Percentiles rank a stretch among this genome's conserved stretches.
These are phyloP conservation scores for Misgurnus anguillicaudatus DNA, from an alignment of 2,113 vertebrate species.

Conservation along the genomic window DNA sequence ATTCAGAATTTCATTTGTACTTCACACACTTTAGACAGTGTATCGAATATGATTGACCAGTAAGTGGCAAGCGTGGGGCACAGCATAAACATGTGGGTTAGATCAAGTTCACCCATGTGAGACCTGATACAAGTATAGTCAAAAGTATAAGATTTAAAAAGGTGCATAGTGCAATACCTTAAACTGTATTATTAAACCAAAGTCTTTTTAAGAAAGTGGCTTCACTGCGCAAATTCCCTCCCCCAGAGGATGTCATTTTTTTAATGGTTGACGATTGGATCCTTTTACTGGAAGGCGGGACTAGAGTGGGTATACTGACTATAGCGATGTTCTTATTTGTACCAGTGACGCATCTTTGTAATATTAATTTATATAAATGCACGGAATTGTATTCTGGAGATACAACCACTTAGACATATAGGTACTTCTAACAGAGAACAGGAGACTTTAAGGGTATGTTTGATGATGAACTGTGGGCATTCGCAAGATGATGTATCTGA, in stretches of 20 bases:
- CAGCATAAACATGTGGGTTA: conserved; percentile 7
- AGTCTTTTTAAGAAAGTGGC: too few species aligned
- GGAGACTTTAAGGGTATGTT: background rate
- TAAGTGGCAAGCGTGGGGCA: background rate
- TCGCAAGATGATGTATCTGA: background rate
- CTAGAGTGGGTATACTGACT: too few species aligned
- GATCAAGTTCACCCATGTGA: conserved; percentile 5
- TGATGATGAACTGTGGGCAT: background rate
- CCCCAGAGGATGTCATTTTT: too few species aligned
- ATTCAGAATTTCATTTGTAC: background rate
- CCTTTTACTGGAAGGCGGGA: too few species aligned
- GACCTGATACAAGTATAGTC: conserved; percentile 19
- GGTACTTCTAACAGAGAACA: background rate
- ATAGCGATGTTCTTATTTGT: too few species aligned
- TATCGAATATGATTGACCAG: too few species aligned
- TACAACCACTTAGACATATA: background rate
- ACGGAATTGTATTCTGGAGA: background rate
- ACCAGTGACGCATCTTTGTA: too few species aligned
- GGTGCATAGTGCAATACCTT: conserved; percentile 27
- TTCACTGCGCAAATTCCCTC: too few species aligned
- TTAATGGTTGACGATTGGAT: too few species aligned
- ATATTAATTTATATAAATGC: too few species aligned
- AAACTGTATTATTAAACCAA: background rate
- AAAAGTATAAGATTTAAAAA: background rate
- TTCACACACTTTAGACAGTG: too few species aligned